Evolutionary conservation across 2,888 invertebrate species (phyloP), one percentile per base, ranked within the genome.

Genomic region (Polymixis lichenea): DNA sequence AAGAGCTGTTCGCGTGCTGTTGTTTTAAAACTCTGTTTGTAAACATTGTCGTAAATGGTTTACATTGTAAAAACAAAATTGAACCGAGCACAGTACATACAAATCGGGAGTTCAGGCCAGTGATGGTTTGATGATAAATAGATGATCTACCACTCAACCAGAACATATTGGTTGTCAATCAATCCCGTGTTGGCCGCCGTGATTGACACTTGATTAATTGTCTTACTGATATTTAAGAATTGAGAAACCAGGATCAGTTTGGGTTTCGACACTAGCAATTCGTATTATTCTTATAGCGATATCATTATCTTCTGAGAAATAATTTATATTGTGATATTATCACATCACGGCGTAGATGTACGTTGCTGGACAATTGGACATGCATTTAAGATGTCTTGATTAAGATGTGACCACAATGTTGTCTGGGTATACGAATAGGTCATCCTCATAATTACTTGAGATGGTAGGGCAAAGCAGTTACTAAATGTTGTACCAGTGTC

Each of bases 131-230:
- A 77, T 70, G 58, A 67, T 72, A 66, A 60, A 72, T 70, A 55
- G 11, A 81, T 82, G 58, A 70, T 83, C 49, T 56, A 56, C 38
- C 53, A 19, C 68, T 58, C 61, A 60, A 77, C 67, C 69, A 68
- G 71, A 72, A 56, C 28, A 62, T 62, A 86, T 69, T 66, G 38
- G 32, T 15, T 70, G 70, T 86, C 82, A 77, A 77, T 86, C 83
- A 73, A 46, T 70, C 32, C 43, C 43, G 38, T 56, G 32, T 70
- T 66, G 15, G 46, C 66, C 32, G 56, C 13, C 11, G n/a, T 66
- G 77, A 82, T 62, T 82, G 86, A 72, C 68, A 69, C 58, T 58
- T 77, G 66, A 72, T 83, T 66, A 83, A 82, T 86, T 62, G 17
- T 65, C 32, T 55, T 56, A 61, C 46, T 75, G 32, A 58, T 75